Evolutionary conservation across 2,797 vertebrate species (phyloP), one percentile per base, ranked within the genome.

Genomic region (Chiloscyllium punctatum): DNA sequence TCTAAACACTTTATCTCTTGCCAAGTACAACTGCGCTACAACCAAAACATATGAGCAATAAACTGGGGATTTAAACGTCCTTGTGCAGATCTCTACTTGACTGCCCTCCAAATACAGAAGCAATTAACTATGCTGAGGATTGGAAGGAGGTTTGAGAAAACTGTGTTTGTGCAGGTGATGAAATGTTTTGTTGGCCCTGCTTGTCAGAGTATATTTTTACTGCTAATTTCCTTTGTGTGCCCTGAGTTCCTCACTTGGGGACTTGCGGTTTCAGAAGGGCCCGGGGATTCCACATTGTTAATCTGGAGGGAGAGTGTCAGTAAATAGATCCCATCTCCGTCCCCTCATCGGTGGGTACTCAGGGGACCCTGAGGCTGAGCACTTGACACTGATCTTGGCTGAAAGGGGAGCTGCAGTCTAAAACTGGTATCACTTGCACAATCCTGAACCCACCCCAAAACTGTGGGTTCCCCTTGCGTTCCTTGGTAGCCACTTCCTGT

Each of bases 31-130:
- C 94, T 95, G 71, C 33, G 48, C 69, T 77, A 53, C 94, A 77
- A 74, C 69, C 71, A 53, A 95, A 95, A 95, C 94, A 95, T 57
- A 53, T 77, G 94, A 95, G 94, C 94, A 95, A 95, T 77, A 95
- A 95, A 95, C 94, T 95, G 42, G 94, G 48, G 94, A 95, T 95
- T 77, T 95, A n/a, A 95, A 77, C 74, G 71, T 57, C 94, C 94
- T 48, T 77, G 71, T 72, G 71, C 51, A 57, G 71, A 42, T 33
- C 71, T 57, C 27, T 11, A 21, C 11, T 95, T 95, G 94, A 53
- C 94, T 77, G 94, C 42, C 21, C 27, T 95, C 94, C 94, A 95
- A 95, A 95, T 95, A 77, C 69, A 95, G 94, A 95, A 95, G 94
- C 94, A 74, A 77, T 95, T 95, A 95, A 57, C 48, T 74, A 77